phyloP scores from a whole-genome alignment of 2,113 vertebrate genomes.

The Nematolebias whitei region DNA sequence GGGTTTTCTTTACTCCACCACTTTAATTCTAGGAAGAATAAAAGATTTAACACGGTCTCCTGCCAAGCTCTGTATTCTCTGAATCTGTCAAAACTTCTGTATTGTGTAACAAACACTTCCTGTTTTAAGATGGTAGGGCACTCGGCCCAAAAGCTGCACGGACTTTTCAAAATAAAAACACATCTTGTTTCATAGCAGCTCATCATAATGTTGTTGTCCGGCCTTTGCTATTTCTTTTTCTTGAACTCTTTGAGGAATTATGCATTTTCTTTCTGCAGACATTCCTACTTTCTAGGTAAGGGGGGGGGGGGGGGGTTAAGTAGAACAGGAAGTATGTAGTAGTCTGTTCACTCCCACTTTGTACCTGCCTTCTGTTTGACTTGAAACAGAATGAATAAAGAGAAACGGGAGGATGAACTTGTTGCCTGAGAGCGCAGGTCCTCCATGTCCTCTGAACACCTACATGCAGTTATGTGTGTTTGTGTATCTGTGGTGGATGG shows the following conservation, averaged over 20 bases:
- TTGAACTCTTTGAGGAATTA: neutral
- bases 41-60: conserved; percentile 26
- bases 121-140: conserved; percentile 59
- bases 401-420: conserved; percentile 38
- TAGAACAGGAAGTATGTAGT: conserved; percentile 76
- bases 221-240: neutral
- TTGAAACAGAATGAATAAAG: conserved; percentile 32
- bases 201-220: neutral
- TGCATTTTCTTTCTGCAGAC: conserved; percentile 2
- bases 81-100: neutral
- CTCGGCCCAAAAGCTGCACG: neutral
- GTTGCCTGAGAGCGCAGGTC: conserved; percentile 33
- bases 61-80: conserved; percentile 26
- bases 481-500: conserved; percentile 9
- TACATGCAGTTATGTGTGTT: neutral
- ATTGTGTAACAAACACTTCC: conserved; percentile 71
- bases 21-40: neutral
- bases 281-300: neutral
- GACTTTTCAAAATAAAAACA: no score
- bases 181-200: neutral
- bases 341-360: conserved; percentile 45
- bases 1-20: neutral
- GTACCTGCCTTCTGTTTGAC: conserved; percentile 42
- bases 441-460: conserved; percentile 14
- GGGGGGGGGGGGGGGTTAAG: no score